phyloP scores from a whole-genome alignment of 92 coral and sea anemone genomes.

The Zoanthus solanderi region DNA sequence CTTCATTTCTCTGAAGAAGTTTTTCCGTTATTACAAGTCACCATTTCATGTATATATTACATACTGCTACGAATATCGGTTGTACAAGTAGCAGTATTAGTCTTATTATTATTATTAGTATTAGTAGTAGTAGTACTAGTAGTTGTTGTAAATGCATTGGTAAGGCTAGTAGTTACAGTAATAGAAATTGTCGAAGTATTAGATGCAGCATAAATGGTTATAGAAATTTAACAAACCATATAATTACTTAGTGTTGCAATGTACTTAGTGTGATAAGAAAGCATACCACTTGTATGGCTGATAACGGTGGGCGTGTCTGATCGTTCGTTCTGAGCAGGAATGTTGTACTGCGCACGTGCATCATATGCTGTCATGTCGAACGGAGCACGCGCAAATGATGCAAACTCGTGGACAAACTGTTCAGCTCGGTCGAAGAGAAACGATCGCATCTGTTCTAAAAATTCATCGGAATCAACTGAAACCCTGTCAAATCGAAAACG shows the following conservation, averaged over 20 bases:
- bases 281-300: constrained; percentile 66
- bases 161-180: neutral
- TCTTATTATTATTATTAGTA: neutral
- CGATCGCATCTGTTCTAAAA: constrained; percentile 77
- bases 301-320: constrained; percentile 68
- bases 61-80: too few species aligned
- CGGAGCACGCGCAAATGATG: constrained; percentile 94
- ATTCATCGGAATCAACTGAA: constrained; percentile 78
- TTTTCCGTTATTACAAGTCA: too few species aligned
- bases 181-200: neutral
- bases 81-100: too few species aligned
- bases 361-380: constrained; percentile 89
- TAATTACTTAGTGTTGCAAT: neutral
- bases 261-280: neutral
- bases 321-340: constrained; percentile 51
- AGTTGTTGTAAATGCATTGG: neutral
- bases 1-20: too few species aligned
- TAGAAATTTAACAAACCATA: neutral
- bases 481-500: constrained; percentile 60
- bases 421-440: constrained; percentile 83
- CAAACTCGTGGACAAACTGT: constrained; percentile 90
- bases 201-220: neutral
- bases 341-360: constrained; percentile 81
- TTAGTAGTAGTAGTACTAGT: neutral
- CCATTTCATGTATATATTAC: too few species aligned